A percentile compares a stretch with the other conserved stretches of the same genome.
phyloP scores from a whole-genome alignment of 2,888 invertebrate genomes.

The Taenaris catops region DNA sequence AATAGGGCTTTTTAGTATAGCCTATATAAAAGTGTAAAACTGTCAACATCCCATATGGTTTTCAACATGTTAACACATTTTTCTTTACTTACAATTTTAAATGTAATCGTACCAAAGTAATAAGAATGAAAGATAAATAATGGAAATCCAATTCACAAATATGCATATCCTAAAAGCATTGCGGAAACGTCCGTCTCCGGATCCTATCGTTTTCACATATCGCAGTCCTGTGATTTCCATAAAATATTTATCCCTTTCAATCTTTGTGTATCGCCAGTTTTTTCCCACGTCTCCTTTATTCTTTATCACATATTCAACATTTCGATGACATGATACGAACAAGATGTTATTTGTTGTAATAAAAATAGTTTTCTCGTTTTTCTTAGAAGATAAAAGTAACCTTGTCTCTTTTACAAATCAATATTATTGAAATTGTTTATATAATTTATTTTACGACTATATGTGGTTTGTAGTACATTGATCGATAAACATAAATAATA shows the following conservation, averaged over 20 bases:
- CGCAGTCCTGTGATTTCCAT: slow-evolving; percentile 10
- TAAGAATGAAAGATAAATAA: too few relatives aligned
- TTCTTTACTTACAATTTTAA: too few relatives aligned
- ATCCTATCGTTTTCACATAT: slow-evolving; percentile 6
- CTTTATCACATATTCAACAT: slow-evolving; percentile 7
- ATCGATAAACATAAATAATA: too few relatives aligned
- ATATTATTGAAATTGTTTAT: neutral
- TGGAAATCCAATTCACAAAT: slow-evolving; percentile 1
- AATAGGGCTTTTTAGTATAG: too few relatives aligned
- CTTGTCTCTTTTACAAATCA: neutral
- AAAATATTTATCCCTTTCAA: slow-evolving; percentile 12
- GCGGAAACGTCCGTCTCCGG: slow-evolving; percentile 2
- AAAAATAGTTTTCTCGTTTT: neutral
- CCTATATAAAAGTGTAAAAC: too few relatives aligned
- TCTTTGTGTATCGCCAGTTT: slow-evolving; percentile 9
- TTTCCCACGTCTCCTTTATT: slow-evolving; percentile 1
- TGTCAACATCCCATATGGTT: too few relatives aligned
- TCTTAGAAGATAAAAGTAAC: neutral
- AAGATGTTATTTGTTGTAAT: slow-evolving; percentile 1
- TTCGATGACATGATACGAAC: neutral
- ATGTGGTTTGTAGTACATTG: too few relatives aligned
- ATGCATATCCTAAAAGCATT: slow-evolving; percentile 5
- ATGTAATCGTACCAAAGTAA: too few relatives aligned
- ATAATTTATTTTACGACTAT: too few relatives aligned
- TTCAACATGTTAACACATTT: too few relatives aligned